Conservation (phyloP, 2,113 vertebrate species). For the Cynoglossus semilaevis region DNA sequence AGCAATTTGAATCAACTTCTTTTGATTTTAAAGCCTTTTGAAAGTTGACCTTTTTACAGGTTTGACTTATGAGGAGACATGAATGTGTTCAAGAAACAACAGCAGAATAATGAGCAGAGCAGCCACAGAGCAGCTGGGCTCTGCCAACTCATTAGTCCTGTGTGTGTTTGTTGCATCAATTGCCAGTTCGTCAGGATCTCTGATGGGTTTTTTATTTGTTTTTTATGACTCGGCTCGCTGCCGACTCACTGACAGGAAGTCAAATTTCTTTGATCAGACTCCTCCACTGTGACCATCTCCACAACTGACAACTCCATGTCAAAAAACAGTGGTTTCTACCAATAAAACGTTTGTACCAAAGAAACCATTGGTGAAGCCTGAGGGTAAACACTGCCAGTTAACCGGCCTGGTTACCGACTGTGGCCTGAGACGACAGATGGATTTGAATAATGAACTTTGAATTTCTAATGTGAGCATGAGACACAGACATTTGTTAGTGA, state of each 20-base stretch:
- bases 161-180: constrained; percentile 20
- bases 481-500: no score
- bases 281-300: not conserved
- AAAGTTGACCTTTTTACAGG: no score
- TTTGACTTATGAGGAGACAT: constrained; percentile 7
- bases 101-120: constrained; percentile 31
- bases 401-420: constrained; percentile 19
- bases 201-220: not conserved
- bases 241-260: constrained; percentile 27
- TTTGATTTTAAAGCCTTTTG: no score
- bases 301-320: no score
- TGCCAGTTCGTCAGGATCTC: constrained; percentile 27
- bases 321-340: no score
- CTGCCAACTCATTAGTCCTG: constrained; percentile 32
- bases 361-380: no score
- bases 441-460: constrained; percentile 25
- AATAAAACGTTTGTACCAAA: no score
- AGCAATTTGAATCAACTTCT: no score
- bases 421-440: constrained; percentile 30
- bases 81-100: not conserved
- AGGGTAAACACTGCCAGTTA: constrained; percentile 7
- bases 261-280: constrained; percentile 23
- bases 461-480: constrained; percentile 14
- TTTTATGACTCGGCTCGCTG: not conserved
- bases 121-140: constrained; percentile 1